Percentiles rank a stretch among this genome's conserved stretches.
Conservation (phyloP, 2,797 vertebrate species). For the Masticophis lateralis region DNA sequence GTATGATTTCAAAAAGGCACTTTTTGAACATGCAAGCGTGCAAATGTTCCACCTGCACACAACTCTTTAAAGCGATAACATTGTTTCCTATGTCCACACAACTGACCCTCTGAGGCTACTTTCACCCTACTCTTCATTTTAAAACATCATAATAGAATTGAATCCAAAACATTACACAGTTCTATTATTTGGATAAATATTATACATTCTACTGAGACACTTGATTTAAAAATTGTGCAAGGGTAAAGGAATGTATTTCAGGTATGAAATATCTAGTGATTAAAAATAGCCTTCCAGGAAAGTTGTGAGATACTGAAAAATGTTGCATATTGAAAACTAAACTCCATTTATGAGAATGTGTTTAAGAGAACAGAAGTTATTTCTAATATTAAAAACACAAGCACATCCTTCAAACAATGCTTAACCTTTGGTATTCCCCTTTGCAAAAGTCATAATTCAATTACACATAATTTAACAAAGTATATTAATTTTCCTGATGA, state of each 20-base stretch:
- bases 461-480: not conserved
- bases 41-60: not conserved
- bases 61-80: not conserved
- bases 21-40: not conserved
- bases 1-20: not conserved
- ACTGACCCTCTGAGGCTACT: not conserved
- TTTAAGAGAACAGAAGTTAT: not conserved
- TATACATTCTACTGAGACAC: not conserved
- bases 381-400: conserved; percentile 4
- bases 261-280: not conserved
- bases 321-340: not conserved
- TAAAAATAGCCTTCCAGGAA: not conserved
- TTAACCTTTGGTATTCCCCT: not conserved
- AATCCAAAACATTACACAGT: not conserved
- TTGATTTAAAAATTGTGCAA: not conserved
- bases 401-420: not conserved
- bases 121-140: not conserved
- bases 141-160: not conserved
- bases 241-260: not conserved
- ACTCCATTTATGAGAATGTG: not conserved
- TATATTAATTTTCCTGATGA: not conserved
- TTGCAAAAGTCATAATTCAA: not conserved
- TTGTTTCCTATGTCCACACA: not conserved
- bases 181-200: not conserved
- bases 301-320: not conserved